These are phyloP conservation scores for Buathra laborator DNA, from an alignment of 2,888 invertebrate species.

Conservation along the genomic window DNA sequence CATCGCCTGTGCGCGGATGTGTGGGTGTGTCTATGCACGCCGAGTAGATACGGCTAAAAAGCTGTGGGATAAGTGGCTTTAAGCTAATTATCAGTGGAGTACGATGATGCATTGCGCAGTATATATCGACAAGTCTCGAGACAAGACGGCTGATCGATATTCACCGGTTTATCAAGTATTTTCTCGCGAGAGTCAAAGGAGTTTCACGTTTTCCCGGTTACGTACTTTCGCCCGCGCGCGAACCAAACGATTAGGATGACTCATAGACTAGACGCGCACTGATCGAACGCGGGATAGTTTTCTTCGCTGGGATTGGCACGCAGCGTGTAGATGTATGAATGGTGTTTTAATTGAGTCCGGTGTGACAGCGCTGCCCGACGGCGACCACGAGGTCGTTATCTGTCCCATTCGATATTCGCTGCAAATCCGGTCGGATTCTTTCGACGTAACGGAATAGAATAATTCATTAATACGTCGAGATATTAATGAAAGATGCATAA, in stretches of 20 bases:
- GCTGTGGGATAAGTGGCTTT: conserved; percentile 20
- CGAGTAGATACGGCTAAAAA: not conserved
- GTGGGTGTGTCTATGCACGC: too few species aligned
- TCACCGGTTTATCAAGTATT: conserved; percentile 46
- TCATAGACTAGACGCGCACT: conserved; percentile 51
- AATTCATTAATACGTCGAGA: conserved; percentile 32
- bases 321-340: conserved; percentile 58
- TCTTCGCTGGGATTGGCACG: conserved; percentile 46
- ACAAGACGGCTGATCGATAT: not conserved
- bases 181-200: not conserved
- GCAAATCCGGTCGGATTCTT: conserved; percentile 42
- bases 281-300: conserved; percentile 43
- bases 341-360: conserved; percentile 65
- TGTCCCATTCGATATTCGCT: conserved; percentile 29
- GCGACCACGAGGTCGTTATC: conserved; percentile 23
- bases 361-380: conserved; percentile 18
- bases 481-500: not conserved
- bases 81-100: too few species aligned
- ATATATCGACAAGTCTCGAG: not conserved
- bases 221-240: conserved; percentile 22
- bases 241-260: conserved; percentile 42
- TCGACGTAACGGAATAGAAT: conserved; percentile 26
- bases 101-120: not conserved
- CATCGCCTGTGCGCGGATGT: not conserved
- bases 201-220: too few species aligned